Percentiles rank a stretch among this genome's conserved stretches.
Evolutionary conservation across 2,113 vertebrate genomes (phyloP).

Genomic region (Psophia crepitans): DNA sequence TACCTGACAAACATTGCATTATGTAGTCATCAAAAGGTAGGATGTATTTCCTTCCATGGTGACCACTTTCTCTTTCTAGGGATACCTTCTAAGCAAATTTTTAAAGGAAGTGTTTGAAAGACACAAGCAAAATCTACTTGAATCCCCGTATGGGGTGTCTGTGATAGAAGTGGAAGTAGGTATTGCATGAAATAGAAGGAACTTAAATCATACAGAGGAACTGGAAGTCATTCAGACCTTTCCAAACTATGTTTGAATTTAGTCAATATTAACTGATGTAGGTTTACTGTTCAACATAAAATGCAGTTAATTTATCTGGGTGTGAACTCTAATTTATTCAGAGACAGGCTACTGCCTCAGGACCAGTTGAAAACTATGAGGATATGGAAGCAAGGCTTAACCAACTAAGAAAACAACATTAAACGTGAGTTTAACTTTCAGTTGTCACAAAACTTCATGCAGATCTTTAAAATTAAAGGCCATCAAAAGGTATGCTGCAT

Average conservation of each 20-base stretch:
- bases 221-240: neutral
- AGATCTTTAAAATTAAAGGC: slow-evolving; percentile 32
- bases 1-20: neutral
- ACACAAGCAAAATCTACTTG: neutral
- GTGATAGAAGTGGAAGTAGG: neutral
- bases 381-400: neutral
- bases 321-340: neutral
- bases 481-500: neutral
- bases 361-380: neutral
- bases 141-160: neutral
- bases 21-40: neutral
- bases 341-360: neutral
- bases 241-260: neutral
- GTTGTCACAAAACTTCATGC: neutral
- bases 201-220: neutral
- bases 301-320: neutral
- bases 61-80: neutral
- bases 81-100: neutral
- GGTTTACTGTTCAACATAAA: neutral
- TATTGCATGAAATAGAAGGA: neutral
- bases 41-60: neutral
- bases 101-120: neutral
- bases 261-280: neutral
- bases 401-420: neutral
- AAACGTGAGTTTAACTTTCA: neutral